Evolutionary conservation across 2,113 vertebrate genomes (phyloP).

Genomic region (Leptobrachium ailaonicum): DNA sequence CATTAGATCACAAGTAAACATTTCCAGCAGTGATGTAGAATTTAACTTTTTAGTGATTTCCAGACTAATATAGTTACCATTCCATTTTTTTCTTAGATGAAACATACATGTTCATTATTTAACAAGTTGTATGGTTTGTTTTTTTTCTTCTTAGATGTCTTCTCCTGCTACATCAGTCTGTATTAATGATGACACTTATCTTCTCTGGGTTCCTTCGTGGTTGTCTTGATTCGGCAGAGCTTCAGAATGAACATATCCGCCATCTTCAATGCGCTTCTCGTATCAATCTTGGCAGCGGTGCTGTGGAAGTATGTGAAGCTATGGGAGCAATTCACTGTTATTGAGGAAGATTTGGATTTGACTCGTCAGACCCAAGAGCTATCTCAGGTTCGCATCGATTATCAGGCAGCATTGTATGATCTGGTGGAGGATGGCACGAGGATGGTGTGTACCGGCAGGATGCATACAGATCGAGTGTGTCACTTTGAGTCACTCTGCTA

Average conservation of each 20-base stretch:
- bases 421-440: slow-evolving; percentile 87
- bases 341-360: slow-evolving; percentile 87
- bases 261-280: slow-evolving; percentile 87
- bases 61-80: no score
- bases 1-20: no score
- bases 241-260: slow-evolving; percentile 90
- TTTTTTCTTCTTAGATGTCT: slow-evolving; percentile 54
- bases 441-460: slow-evolving; percentile 95
- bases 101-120: no score
- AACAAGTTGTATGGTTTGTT: background rate
- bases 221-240: slow-evolving; percentile 68
- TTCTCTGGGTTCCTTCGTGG: slow-evolving; percentile 54
- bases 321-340: slow-evolving; percentile 75
- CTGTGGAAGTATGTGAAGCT: slow-evolving; percentile 91
- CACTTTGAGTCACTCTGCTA: slow-evolving; percentile 96
- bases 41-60: no score
- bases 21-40: no score
- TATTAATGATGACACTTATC: slow-evolving; percentile 55
- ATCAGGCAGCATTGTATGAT: slow-evolving; percentile 82
- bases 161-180: slow-evolving; percentile 53
- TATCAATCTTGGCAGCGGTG: slow-evolving; percentile 86
- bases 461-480: slow-evolving; percentile 95
- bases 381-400: slow-evolving; percentile 78
- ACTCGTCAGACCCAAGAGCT: slow-evolving; percentile 75
- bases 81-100: no score